phyloP scores from a whole-genome alignment of 2,888 invertebrate species.

The Cerastoderma edule region DNA sequence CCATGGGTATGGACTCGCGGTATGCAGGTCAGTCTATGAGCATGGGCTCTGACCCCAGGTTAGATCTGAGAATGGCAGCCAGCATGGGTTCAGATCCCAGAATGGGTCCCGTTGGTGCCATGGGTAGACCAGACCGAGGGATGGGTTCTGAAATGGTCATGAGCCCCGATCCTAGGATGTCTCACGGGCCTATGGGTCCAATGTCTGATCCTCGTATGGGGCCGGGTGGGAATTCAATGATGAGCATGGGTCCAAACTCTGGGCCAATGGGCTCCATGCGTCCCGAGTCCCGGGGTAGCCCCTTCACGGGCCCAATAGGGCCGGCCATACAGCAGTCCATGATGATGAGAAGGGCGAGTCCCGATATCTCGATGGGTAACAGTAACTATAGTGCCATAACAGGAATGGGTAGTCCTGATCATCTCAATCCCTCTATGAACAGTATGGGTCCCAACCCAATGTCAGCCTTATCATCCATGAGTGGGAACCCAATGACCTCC shows the following conservation, averaged over 20 bases:
- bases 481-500: constrained; percentile 63
- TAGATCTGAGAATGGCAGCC: constrained; percentile 53
- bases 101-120: constrained; percentile 44
- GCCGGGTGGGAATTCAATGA: constrained; percentile 49
- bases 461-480: constrained; percentile 59
- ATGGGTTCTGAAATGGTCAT: constrained; percentile 48
- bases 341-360: constrained; percentile 61
- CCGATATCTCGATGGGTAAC: constrained; percentile 43
- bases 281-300: constrained; percentile 63
- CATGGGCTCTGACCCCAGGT: constrained; percentile 49
- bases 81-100: constrained; percentile 56
- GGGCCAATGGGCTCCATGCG: constrained; percentile 58
- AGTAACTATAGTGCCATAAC: constrained; percentile 51
- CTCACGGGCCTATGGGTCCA: constrained; percentile 58
- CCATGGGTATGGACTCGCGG: constrained; percentile 54
- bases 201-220: constrained; percentile 67
- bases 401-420: constrained; percentile 64
- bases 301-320: constrained; percentile 58
- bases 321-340: constrained; percentile 62
- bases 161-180: constrained; percentile 54
- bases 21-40: constrained; percentile 43
- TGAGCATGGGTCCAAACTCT: constrained; percentile 60
- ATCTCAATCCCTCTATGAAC: constrained; percentile 52
- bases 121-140: constrained; percentile 24
- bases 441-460: constrained; percentile 55